Evolutionary conservation across 2,113 vertebrate species (phyloP).

Genomic region (Semnornis frantzii): DNA sequence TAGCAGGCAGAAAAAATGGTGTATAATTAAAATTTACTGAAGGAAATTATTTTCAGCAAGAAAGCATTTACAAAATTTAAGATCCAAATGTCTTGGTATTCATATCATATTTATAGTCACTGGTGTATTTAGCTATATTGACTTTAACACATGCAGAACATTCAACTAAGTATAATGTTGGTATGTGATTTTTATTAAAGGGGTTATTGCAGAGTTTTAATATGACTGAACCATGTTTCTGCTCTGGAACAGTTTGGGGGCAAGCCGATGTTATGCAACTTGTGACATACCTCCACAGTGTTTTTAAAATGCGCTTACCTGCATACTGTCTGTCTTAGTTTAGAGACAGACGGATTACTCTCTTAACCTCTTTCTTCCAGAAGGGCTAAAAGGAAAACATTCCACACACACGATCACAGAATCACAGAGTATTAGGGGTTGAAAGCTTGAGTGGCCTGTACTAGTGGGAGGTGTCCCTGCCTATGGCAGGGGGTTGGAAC

Average conservation of each 20-base stretch:
- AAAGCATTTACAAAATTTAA: not conserved
- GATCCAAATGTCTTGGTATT: not conserved
- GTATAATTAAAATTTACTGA: not conserved
- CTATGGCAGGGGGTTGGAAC: too few relatives aligned
- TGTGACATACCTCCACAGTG: not conserved
- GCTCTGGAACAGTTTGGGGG: not conserved
- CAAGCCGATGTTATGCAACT: not conserved
- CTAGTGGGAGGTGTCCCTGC: too few relatives aligned
- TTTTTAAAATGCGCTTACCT: not conserved
- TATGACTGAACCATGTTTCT: not conserved
- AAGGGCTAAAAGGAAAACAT: too few relatives aligned
- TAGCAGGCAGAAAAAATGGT: not conserved
- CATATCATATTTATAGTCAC: not conserved
- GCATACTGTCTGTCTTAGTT: too few relatives aligned
- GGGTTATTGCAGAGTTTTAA: not conserved
- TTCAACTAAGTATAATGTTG: not conserved
- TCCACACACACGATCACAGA: too few relatives aligned
- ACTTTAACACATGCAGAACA: not conserved
- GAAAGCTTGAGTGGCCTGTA: too few relatives aligned
- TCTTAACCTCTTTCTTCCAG: too few relatives aligned
- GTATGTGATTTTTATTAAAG: not conserved
- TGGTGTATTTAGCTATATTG: not conserved
- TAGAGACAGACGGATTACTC: too few relatives aligned
- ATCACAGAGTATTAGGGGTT: too few relatives aligned
- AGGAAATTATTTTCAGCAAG: not conserved